Evolutionary conservation across 2,888 invertebrate genomes (phyloP).

Genomic region (Steinernema scapterisci): DNA sequence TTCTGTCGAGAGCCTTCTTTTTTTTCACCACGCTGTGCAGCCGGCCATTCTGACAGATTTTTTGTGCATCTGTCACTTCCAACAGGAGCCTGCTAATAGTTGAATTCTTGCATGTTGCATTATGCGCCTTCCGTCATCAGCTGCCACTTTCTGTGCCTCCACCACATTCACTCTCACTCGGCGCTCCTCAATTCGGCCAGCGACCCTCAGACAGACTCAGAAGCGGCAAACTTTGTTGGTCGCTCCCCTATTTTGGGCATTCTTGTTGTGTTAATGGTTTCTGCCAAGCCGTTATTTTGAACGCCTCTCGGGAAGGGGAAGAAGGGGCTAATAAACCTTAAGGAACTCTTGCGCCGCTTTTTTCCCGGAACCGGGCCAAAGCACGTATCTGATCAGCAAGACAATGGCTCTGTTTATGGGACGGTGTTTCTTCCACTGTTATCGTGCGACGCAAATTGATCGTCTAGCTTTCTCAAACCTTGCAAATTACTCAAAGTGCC

Average conservation of each 20-base stretch:
- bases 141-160: conserved; percentile 20
- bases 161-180: not conserved
- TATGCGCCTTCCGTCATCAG: not conserved
- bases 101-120: conserved; percentile 15
- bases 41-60: not conserved
- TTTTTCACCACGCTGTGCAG: not conserved
- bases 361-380: too few species aligned
- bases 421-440: too few species aligned
- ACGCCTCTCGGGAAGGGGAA: not conserved
- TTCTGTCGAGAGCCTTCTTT: not conserved
- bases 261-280: conserved; percentile 24
- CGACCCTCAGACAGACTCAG: not conserved
- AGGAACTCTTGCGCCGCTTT: too few species aligned
- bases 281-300: conserved; percentile 12
- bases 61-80: not conserved
- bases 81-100: not conserved
- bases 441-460: too few species aligned
- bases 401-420: too few species aligned
- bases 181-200: not conserved
- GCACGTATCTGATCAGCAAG: too few species aligned
- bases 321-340: too few species aligned
- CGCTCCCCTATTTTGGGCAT: conserved; percentile 18
- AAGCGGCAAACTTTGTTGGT: conserved; percentile 21
- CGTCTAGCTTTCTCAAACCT: too few species aligned
- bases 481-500: too few species aligned